Evolutionary conservation across 2,797 vertebrate genomes (phyloP), one percentile per base, ranked within the genome.

Genomic region (Sebastes iracundus): DNA sequence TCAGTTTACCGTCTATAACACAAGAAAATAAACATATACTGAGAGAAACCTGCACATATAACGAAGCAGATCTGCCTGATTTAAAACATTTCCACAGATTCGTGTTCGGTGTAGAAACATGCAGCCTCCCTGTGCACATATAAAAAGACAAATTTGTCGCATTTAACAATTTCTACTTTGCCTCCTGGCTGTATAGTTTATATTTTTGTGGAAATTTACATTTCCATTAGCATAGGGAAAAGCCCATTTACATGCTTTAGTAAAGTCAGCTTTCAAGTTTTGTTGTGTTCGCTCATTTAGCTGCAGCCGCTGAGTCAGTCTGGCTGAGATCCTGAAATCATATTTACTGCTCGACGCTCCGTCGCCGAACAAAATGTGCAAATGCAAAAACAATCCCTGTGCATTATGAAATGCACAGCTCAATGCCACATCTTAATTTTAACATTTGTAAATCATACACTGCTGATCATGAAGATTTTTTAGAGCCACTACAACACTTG

Each of bases 211-310:
- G 71, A 55, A 69, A 87, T 90, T 87, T 88, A 84, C 79, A 90
- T 87, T 87, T 81, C 66, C 80, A 91, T 93, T 93, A 90, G 89
- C 83, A 84, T 77, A 68, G 65, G 7, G 55, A 84, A 90, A 88
- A 84, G 72, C 75, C 72, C 79, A 88, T 90, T 92, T 91, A 55
- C 83, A 87, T 91, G 66, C 83, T 89, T 92, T 66, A 78, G 82
- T 73, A 58, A 87, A 90, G 84, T 87, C 82, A 76, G 74, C 81
- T 84, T 83, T 86, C 63, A 84, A 75, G 72, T 87, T 88, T 46
- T 79, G 82, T 84, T 80, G 78, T 78, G 72, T 88, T 83, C 7
- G n/a, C 81, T 86, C 56, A 72, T 72, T 87, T 79, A 67, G 67
- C 86, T 60, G 56, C 73, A 30, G 79, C 28, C 28, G 60, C 63